Conservation (phyloP, 2,797 vertebrate genomes). For the Lutjanus campechanus region DNA sequence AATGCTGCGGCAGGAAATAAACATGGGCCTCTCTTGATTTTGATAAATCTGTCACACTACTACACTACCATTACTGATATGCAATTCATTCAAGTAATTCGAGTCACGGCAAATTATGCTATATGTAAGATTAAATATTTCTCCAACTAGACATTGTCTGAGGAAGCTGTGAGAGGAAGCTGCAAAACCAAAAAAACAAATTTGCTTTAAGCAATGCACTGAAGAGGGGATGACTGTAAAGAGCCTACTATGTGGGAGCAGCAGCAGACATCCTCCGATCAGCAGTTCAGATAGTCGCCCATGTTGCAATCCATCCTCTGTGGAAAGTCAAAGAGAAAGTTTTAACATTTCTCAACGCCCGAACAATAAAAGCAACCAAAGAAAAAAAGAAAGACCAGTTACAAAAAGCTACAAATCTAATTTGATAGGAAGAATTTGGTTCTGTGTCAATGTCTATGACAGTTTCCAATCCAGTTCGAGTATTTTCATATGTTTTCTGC, state of each 20-base stretch:
- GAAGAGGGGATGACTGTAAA: not conserved
- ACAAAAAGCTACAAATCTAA: not conserved
- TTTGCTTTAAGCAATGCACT: not conserved
- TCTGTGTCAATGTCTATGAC: too few relatives aligned
- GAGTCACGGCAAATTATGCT: too few relatives aligned
- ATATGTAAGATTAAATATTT: not conserved
- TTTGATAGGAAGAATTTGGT: too few relatives aligned
- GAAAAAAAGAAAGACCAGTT: not conserved
- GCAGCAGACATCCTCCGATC: not conserved
- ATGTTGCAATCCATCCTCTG: not conserved
- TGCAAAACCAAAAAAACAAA: too few relatives aligned
- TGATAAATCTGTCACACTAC: not conserved
- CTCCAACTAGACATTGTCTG: not conserved
- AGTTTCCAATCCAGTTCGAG: too few relatives aligned
- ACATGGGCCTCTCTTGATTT: not conserved
- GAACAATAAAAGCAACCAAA: not conserved
- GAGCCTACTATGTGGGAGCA: not conserved
- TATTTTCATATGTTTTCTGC: not conserved
- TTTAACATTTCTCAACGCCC: not conserved
- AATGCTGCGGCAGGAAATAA: conserved; percentile 4
- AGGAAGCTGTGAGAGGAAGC: not conserved
- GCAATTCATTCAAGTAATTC: too few relatives aligned
- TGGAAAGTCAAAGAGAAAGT: not conserved
- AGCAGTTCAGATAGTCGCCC: not conserved
- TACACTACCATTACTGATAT: not conserved